These are phyloP conservation scores for Grammomys dolichurus DNA, from an alignment of 2,113 vertebrate genomes.

Conservation along the genomic window DNA sequence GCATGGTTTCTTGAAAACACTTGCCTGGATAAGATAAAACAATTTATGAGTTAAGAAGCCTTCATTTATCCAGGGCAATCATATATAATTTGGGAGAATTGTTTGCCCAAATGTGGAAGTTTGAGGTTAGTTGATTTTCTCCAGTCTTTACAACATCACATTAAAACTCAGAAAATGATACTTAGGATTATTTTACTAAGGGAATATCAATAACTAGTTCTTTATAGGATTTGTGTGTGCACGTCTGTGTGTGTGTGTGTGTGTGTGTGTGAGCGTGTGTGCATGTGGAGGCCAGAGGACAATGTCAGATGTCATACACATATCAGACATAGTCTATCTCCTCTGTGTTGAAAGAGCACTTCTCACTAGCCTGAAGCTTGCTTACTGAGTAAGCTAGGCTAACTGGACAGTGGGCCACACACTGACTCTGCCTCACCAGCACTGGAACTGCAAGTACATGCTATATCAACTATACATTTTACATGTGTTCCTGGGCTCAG, in stretches of 20 bases:
- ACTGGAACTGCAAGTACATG: background rate
- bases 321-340: background rate
- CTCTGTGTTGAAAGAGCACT: background rate
- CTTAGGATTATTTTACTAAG: background rate
- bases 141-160: background rate
- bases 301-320: background rate
- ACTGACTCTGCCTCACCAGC: background rate
- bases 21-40: background rate
- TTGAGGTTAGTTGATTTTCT: conserved; percentile 9
- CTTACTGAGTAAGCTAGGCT: background rate
- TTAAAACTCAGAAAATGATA: background rate
- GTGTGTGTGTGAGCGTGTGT: background rate
- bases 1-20: background rate
- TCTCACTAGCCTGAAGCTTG: background rate
- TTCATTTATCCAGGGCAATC: background rate
- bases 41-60: background rate
- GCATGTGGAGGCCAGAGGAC: background rate
- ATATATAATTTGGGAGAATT: background rate
- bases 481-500: background rate
- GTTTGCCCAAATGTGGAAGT: background rate
- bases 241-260: background rate
- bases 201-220: background rate
- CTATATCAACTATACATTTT: background rate
- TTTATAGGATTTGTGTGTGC: background rate
- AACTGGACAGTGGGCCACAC: background rate